These are phyloP conservation scores for Proteles cristata DNA, from an alignment of 2,113 vertebrate species.

Conservation along the genomic window DNA sequence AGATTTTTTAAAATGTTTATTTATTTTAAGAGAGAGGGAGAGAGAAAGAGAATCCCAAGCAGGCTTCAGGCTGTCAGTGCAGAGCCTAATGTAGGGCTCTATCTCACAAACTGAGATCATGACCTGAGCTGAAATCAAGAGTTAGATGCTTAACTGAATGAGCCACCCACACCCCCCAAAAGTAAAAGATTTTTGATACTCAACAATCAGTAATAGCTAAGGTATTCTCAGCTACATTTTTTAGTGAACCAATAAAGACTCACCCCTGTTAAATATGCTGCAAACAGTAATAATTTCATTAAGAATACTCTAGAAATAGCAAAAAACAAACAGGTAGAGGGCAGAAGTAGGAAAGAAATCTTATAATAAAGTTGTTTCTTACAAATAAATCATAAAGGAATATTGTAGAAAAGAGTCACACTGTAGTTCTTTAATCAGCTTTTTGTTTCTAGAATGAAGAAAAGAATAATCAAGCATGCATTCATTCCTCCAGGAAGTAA, in stretches of 20 bases:
- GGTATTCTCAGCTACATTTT: background rate
- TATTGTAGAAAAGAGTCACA: background rate
- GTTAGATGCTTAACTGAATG: too few relatives aligned
- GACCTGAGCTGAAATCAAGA: too few relatives aligned
- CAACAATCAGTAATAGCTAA: background rate
- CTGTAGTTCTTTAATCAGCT: background rate
- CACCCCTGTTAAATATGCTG: background rate
- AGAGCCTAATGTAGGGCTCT: too few relatives aligned
- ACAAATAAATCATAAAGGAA: constrained; percentile 46
- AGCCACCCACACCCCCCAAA: background rate
- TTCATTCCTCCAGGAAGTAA: background rate
- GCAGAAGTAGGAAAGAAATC: background rate
- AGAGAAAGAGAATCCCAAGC: too few relatives aligned
- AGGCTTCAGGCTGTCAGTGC: too few relatives aligned
- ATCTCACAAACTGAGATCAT: too few relatives aligned
- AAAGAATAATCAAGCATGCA: background rate
- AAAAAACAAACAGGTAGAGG: background rate
- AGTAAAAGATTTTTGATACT: background rate
- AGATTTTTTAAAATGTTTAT: background rate
- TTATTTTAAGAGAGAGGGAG: too few relatives aligned
- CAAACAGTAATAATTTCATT: constrained; percentile 26
- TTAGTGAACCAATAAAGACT: background rate
- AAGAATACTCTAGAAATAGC: background rate
- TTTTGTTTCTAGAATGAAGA: background rate
- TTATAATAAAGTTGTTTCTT: constrained; percentile 18